These are phyloP conservation scores for Drosophila colorata DNA, from an alignment of 2,888 invertebrate genomes.

Conservation along the genomic window DNA sequence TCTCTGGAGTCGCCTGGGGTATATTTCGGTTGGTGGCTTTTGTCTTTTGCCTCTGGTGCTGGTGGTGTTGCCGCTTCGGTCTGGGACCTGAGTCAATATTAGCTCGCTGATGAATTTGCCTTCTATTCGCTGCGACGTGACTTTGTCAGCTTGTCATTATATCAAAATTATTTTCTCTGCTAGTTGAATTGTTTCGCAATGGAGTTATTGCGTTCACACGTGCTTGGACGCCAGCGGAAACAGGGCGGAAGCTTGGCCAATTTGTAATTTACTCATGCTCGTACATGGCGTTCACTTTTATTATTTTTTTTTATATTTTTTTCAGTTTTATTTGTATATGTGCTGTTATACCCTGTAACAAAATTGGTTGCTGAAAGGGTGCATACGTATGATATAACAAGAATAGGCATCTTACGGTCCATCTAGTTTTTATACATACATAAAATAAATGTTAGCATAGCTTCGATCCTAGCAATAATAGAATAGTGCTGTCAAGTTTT, in stretches of 20 bases:
- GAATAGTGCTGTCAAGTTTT: too few relatives aligned
- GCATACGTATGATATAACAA: too few relatives aligned
- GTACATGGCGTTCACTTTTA: constrained; percentile 19
- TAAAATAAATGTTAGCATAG: too few relatives aligned
- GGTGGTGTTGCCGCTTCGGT: constrained; percentile 29
- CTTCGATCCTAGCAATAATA: too few relatives aligned
- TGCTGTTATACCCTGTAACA: constrained; percentile 27
- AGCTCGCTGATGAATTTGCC: constrained; percentile 67
- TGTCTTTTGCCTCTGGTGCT: constrained; percentile 23
- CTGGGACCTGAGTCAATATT: constrained; percentile 61
- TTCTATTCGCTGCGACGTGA: constrained; percentile 68
- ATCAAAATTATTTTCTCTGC: constrained; percentile 68
- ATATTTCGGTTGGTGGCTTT: constrained; percentile 45
- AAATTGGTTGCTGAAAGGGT: not conserved
- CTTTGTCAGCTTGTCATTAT: constrained; percentile 73
- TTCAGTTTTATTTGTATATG: constrained; percentile 10
- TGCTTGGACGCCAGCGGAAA: constrained; percentile 44
- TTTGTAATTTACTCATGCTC: constrained; percentile 70
- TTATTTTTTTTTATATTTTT: constrained; percentile 2
- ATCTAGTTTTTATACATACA: too few relatives aligned
- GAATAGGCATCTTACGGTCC: too few relatives aligned
- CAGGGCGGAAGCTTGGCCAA: constrained; percentile 43
- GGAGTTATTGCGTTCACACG: constrained; percentile 64
- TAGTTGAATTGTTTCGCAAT: constrained; percentile 65
- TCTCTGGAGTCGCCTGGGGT: constrained; percentile 45